These are phyloP conservation scores for Oxystoma pomonae DNA, from an alignment of 2,888 invertebrate genomes.

Conservation along the genomic window DNA sequence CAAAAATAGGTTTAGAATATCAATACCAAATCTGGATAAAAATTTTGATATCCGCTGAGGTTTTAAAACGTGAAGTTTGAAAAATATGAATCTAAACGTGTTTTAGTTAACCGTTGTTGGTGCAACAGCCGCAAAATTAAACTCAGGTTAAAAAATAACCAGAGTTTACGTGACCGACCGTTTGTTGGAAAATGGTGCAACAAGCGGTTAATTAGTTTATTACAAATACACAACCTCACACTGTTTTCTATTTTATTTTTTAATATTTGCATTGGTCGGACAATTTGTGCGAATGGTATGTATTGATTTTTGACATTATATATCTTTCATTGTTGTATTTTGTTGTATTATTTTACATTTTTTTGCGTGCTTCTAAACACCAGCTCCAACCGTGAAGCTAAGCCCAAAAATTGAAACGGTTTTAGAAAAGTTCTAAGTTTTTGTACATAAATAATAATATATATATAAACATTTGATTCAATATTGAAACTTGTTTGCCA, in stretches of 20 bases:
- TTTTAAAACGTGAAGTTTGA: too few species aligned
- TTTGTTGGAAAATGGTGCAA: too few species aligned
- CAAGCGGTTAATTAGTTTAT: too few species aligned
- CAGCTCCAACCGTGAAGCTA: conserved; percentile 45
- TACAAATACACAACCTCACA: conserved; percentile 44
- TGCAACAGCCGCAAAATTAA: too few species aligned
- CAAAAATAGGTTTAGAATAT: too few species aligned
- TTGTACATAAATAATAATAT: too few species aligned
- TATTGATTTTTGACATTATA: conserved; percentile 39
- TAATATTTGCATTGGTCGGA: conserved; percentile 49
- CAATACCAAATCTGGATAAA: too few species aligned
- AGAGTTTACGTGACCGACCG: too few species aligned
- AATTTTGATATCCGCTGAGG: too few species aligned
- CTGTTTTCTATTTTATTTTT: conserved; percentile 46
- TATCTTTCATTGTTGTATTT: conserved; percentile 22
- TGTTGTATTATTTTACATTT: conserved; percentile 14
- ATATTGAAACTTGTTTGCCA: background rate
- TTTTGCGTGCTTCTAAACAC: conserved; percentile 20
- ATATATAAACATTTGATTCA: background rate
- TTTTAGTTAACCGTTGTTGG: too few species aligned
- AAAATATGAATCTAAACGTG: too few species aligned
- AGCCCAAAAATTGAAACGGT: conserved; percentile 46
- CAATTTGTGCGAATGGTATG: conserved; percentile 48
- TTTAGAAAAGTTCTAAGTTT: conserved; percentile 44
- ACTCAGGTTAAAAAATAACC: too few species aligned